Conservation (phyloP, 2,797 vertebrate species). For the Cryptoprocta ferox region DNA sequence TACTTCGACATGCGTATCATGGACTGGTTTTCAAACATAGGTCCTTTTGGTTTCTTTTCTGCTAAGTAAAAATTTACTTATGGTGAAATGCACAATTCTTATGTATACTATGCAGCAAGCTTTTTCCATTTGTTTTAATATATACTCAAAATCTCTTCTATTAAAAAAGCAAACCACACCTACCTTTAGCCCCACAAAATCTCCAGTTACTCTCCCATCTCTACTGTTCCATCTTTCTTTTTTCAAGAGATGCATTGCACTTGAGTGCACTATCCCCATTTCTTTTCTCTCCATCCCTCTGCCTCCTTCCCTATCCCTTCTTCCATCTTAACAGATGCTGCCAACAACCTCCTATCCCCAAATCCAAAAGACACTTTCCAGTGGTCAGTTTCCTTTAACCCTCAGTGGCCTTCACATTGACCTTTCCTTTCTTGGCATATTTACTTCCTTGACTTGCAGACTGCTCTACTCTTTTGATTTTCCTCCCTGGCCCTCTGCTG, state of each 20-base stretch:
- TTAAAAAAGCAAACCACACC: neutral
- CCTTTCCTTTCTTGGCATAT: neutral
- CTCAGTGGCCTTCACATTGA: neutral
- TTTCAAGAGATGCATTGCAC: neutral
- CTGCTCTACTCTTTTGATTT: fast-evolving
- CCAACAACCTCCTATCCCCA: neutral
- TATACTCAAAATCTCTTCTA: neutral
- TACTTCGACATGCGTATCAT: neutral
- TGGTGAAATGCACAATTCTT: neutral
- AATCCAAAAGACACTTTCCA: neutral
- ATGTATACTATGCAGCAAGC: neutral
- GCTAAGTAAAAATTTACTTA: neutral
- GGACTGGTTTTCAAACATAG: neutral
- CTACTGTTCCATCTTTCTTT: neutral
- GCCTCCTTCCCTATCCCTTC: neutral
- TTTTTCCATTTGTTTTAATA: neutral
- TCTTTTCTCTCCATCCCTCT: neutral
- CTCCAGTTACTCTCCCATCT: neutral
- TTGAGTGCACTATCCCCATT: neutral
- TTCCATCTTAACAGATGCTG: neutral
- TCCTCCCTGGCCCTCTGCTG: too few relatives aligned
- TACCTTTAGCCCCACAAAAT: neutral
- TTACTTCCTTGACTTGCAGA: neutral
- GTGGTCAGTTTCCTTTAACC: neutral
- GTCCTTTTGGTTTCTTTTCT: neutral